These are phyloP conservation scores for Latrodectus geometricus DNA, from an alignment of 1,140 invertebrate species.

Conservation along the genomic window DNA sequence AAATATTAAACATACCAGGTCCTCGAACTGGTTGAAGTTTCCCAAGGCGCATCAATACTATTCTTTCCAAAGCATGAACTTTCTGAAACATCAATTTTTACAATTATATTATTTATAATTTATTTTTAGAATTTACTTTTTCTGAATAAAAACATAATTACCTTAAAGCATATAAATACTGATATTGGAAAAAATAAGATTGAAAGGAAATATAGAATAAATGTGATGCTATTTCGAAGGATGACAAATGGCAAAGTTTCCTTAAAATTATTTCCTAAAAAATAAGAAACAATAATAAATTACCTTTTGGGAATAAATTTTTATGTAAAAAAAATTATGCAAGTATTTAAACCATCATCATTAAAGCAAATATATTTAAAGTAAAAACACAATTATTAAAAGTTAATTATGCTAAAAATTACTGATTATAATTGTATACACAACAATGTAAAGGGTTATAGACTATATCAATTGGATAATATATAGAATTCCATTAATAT, in stretches of 20 bases:
- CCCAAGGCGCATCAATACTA: conserved; percentile 27
- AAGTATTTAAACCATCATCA: too few species aligned
- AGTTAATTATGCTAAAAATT: neutral
- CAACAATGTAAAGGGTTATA: neutral
- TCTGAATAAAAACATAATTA: neutral
- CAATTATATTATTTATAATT: neutral
- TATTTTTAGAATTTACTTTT: neutral
- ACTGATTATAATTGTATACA: neutral
- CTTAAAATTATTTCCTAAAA: conserved; percentile 6
- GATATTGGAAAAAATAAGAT: conserved; percentile 32
- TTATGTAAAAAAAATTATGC: neutral
- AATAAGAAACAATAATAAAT: neutral
- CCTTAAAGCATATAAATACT: conserved; percentile 28
- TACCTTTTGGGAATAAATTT: neutral
- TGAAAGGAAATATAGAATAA: conserved; percentile 8
- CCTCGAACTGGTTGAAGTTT: conserved; percentile 44
- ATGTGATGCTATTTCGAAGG: conserved; percentile 18
- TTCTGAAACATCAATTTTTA: conserved; percentile 22
- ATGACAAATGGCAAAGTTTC: neutral
- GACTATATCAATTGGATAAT: too few species aligned
- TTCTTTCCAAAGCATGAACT: conserved; percentile 41
- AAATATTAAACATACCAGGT: conserved; percentile 25
- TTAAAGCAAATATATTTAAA: too few species aligned
- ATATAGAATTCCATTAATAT: too few species aligned
- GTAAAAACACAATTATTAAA: neutral